Conservation (phyloP, 2,113 vertebrate species). For the Trogon surrucura region DNA sequence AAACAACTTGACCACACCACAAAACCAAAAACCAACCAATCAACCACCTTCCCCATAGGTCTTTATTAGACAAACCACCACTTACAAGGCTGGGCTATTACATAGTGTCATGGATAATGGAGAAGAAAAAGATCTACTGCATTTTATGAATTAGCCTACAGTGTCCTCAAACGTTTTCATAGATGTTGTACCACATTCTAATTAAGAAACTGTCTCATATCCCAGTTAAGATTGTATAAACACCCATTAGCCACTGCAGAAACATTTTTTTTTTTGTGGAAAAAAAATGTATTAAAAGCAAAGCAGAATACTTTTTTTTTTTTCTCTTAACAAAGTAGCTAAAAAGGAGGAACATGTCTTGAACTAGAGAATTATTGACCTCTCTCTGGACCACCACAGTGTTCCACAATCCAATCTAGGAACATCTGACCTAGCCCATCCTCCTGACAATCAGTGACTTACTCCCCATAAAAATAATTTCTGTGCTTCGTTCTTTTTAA, state of each 20-base stretch:
- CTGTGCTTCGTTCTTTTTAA: background rate
- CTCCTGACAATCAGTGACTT: background rate
- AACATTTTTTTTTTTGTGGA: background rate
- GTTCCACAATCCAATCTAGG: background rate
- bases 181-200: background rate
- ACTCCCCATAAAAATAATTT: background rate
- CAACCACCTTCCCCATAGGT: background rate
- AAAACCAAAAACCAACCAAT: background rate
- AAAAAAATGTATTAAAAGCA: background rate
- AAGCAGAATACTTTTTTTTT: background rate
- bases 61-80: background rate
- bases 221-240: background rate
- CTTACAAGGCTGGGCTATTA: background rate
- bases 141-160: background rate
- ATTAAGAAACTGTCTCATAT: background rate
- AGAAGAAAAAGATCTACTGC: background rate
- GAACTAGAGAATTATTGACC: background rate
- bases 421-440: background rate
- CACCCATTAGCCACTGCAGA: background rate
- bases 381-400: background rate
- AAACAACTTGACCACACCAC: background rate
- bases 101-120: background rate
- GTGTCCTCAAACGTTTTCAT: background rate
- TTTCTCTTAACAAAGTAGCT: background rate
- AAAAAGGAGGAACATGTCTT: background rate